phyloP scores from a whole-genome alignment of 2,113 vertebrate genomes.

The Elephantulus edwardii region DNA sequence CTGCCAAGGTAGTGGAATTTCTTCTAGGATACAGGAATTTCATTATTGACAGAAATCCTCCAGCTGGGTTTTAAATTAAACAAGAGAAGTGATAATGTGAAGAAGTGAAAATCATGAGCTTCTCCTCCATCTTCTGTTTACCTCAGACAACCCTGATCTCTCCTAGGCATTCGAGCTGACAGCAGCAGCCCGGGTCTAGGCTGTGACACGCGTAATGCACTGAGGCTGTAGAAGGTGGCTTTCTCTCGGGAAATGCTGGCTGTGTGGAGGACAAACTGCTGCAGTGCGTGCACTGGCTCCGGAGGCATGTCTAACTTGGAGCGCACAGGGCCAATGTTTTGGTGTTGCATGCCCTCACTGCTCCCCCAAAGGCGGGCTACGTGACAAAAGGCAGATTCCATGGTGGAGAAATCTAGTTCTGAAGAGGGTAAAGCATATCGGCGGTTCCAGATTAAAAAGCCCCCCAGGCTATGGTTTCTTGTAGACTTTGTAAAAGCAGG shows the following conservation, averaged over 20 bases:
- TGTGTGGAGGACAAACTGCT: not conserved
- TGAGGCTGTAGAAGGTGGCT: not conserved
- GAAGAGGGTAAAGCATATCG: not conserved
- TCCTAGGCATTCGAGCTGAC: not conserved
- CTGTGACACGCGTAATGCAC: not conserved
- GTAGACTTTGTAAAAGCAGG: not conserved
- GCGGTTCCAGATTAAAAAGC: not conserved
- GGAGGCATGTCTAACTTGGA: not conserved
- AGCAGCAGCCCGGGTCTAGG: not conserved
- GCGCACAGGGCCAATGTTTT: not conserved
- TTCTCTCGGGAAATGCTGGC: not conserved
- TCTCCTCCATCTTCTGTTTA: conserved; percentile 20
- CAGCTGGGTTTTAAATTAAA: conserved; percentile 48
- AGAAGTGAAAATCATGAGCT: conserved; percentile 26
- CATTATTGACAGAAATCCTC: conserved; percentile 5
- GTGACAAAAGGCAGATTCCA: not conserved
- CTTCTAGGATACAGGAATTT: conserved; percentile 40
- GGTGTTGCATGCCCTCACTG: not conserved
- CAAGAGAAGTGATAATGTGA: not conserved
- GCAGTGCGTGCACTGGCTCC: not conserved
- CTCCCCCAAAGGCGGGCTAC: not conserved
- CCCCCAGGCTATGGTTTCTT: not conserved
- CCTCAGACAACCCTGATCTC: conserved; percentile 21
- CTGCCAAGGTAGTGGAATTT: conserved; percentile 24
- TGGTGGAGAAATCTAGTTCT: not conserved